Percentiles rank a stretch among this genome's conserved stretches.
Evolutionary conservation across 2,888 invertebrate species (phyloP).

Genomic region (Drosophila maculinotata): DNA sequence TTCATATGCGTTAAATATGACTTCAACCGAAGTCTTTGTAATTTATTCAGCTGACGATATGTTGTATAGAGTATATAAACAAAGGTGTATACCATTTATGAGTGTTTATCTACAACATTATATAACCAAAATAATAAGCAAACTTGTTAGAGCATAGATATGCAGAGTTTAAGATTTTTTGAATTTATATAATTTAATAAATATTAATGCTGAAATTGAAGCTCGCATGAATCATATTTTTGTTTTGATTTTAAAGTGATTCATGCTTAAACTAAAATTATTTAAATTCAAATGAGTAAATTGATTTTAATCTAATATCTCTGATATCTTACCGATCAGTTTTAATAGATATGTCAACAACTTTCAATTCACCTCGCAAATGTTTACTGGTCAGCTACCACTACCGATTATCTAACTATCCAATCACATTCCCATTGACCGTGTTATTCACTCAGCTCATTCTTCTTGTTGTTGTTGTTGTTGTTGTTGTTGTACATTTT

Average conservation of each 20-base stretch:
- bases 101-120: not conserved
- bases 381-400: conserved; percentile 13
- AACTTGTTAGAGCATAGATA: not conserved
- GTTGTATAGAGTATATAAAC: not conserved
- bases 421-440: conserved; percentile 12
- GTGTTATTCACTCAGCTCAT: conserved; percentile 14
- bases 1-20: too few relatives aligned
- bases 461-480: too few relatives aligned
- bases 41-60: not conserved
- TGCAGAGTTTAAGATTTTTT: not conserved
- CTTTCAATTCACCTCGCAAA: conserved; percentile 8
- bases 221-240: too few relatives aligned
- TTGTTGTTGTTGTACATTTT: not conserved
- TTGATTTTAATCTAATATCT: too few relatives aligned
- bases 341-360: conserved; percentile 22
- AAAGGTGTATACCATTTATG: not conserved
- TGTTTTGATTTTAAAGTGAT: too few relatives aligned
- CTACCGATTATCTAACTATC: not conserved
- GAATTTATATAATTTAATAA: not conserved
- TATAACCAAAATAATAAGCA: not conserved
- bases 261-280: too few relatives aligned
- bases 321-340: too few relatives aligned
- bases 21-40: not conserved
- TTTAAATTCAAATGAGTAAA: too few relatives aligned
- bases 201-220: too few relatives aligned